Base-by-base conservation (phyloP, 2,113 vertebrate genomes). In the Alligator sinensis region DNA sequence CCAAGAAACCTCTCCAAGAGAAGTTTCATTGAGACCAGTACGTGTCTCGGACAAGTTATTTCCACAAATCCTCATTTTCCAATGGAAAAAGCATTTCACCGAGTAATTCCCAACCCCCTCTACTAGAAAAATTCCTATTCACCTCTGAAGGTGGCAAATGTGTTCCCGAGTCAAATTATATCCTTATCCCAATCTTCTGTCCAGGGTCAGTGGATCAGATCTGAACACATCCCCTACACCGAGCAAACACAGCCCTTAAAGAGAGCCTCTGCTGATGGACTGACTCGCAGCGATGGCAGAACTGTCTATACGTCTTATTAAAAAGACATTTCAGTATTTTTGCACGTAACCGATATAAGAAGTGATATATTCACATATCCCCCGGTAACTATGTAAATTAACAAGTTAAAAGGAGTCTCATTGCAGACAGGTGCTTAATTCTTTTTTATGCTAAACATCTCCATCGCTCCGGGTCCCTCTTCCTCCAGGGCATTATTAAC, bases 251-350 rank as follows among this genome's bases (percentile, higher is more conserved):
- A 22, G 8, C 34, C 47, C 22, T 38, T 74, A 24, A 47, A 47
- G 9, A 62, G 30, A 84, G 12, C 5, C 18, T 60, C 54, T 30
- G 34, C 54, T 78, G 82, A 68, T 25, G 58, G 6, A 63, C 12
- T 2, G n/a, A n/a, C n/a, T 19, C 2, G 0, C 3, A 0, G 9
- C 76, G n/a, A 47, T 15, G 72, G 14, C 21, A 47, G 47, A 47
- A 47, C 47, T 47, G 47, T 47, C 47, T 47, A 47, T 47, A 47
- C 9, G 47, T 47, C 47, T 47, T 47, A 47, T 47, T 47, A 47
- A 47, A 47, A 47, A 47, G 47, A 47, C 47, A 47, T 47, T 47
- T 14, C 38, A 9, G 19, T 19, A 63, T 30, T 88, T 55, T 62
- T 66, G 34, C 25, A 25, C 59, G 30, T 66, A 34, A 54, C 34